Base-by-base conservation (phyloP, 2,888 invertebrate species). In the Cerastis leucographa region DNA sequence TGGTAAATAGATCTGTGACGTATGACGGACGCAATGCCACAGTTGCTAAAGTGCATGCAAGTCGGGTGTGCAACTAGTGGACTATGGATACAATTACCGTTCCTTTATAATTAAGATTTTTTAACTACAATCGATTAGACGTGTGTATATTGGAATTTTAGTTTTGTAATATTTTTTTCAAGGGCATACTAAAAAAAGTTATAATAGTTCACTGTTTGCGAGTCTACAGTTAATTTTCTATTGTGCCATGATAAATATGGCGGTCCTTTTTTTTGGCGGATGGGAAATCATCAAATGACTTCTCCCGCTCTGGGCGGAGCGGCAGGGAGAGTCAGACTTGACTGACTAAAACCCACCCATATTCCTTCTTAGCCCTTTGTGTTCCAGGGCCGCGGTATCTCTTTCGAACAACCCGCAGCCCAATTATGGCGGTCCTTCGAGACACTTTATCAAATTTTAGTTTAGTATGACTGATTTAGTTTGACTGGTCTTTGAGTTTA, bases 1-100 rank as follows among this genome's bases (percentile, higher is more conserved):
- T 89, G 84, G 88, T 86, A 81, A 85, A 87, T 86, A 84, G 80
- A 86, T 73, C 75, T 85, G 82, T 88, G 89, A 85, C 87, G 89
- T 88, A 83, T 87, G 90, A 88, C 87, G 90, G 84, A 89, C 87
- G 91, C 92, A 94, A 93, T 92, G 89, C 87, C 87, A 89, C 78
- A 87, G 90, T 94, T 94, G 90, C 91, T 79, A 93, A 91, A 93
- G 91, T 91, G 92, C 89, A 91, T 83, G 86, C 89, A 89, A 91
- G 89, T 89, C 87, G 89, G 89, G 87, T 90, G 84, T 92, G 93
- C 91, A 93, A 93, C 89, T 82, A 83, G 85, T 86, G 85, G 76
- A 86, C 85, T 89, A 84, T 87, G 83, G 88, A 89, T 87, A 89
- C 88, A 91, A 91, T 92, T 92, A 91, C 81, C 88, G 84, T 90